Evolutionary conservation across 2,113 vertebrate species (phyloP).

Genomic region (Nerophis ophidion): DNA sequence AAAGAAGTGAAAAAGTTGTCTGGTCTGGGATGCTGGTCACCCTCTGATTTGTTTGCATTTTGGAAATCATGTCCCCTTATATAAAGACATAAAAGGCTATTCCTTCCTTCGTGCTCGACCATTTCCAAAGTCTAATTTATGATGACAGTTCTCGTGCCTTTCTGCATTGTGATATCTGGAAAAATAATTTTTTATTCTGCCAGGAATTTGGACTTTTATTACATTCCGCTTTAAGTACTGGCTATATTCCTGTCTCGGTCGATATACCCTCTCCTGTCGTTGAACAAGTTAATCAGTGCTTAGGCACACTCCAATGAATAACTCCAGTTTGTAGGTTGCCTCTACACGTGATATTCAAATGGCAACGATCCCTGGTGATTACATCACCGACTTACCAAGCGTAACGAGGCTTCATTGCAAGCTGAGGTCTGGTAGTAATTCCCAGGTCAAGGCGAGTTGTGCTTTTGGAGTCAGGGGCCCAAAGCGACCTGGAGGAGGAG

Average conservation of each 20-base stretch:
- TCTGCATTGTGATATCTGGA: not conserved
- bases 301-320: not conserved
- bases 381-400: conserved; percentile 2
- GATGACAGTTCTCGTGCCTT: not conserved
- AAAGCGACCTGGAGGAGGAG: not conserved
- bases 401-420: not conserved
- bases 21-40: no score
- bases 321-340: no score
- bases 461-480: not conserved
- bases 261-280: not conserved
- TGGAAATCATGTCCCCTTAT: no score
- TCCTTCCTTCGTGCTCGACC: not conserved
- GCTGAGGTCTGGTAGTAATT: conserved; percentile 1
- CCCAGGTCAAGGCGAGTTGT: not conserved
- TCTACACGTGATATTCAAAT: conserved; percentile 1
- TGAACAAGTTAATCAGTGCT: conserved; percentile 1
- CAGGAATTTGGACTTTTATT: conserved; percentile 2
- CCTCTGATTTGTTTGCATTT: no score
- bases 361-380: not conserved
- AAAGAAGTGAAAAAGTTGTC: no score
- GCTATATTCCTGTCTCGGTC: not conserved
- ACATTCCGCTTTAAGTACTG: not conserved
- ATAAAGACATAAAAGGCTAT: no score
- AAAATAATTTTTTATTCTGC: not conserved
- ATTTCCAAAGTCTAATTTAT: not conserved